Evolutionary conservation across 2,797 vertebrate species (phyloP).

Genomic region (Gila robusta): DNA sequence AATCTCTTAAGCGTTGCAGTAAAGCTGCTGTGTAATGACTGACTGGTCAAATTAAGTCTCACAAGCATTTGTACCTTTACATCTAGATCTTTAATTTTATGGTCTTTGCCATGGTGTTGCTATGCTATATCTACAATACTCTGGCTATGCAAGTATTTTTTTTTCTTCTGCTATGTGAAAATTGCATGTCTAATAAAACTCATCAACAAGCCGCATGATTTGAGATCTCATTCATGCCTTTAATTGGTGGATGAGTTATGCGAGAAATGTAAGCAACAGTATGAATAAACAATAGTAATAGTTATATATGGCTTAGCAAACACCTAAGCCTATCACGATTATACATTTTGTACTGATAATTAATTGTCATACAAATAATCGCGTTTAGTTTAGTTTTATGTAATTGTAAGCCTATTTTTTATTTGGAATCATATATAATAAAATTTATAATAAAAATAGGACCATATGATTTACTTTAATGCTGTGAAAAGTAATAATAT

Average conservation of each 20-base stretch:
- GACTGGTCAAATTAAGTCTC: neutral
- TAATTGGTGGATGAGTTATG: neutral
- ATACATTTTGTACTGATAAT: neutral
- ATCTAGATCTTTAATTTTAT: neutral
- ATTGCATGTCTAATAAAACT: neutral
- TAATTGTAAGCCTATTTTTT: too few species aligned
- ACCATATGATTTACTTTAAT: neutral
- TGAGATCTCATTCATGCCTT: neutral
- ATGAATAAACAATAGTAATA: neutral
- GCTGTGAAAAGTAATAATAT: neutral
- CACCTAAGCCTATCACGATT: neutral
- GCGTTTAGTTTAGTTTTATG: too few species aligned
- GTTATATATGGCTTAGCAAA: neutral
- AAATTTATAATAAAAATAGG: too few species aligned
- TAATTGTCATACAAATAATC: neutral
- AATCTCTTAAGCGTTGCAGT: conserved; percentile 23
- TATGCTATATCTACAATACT: neutral
- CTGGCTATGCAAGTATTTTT: neutral
- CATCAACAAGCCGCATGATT: neutral
- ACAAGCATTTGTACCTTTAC: neutral
- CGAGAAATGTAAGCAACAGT: neutral
- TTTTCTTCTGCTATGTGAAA: neutral
- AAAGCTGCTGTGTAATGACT: neutral
- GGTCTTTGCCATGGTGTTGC: neutral
- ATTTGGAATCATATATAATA: too few species aligned